Evolutionary conservation across 2,888 invertebrate species (phyloP).

Genomic region (Xestoiulus laeticollis): DNA sequence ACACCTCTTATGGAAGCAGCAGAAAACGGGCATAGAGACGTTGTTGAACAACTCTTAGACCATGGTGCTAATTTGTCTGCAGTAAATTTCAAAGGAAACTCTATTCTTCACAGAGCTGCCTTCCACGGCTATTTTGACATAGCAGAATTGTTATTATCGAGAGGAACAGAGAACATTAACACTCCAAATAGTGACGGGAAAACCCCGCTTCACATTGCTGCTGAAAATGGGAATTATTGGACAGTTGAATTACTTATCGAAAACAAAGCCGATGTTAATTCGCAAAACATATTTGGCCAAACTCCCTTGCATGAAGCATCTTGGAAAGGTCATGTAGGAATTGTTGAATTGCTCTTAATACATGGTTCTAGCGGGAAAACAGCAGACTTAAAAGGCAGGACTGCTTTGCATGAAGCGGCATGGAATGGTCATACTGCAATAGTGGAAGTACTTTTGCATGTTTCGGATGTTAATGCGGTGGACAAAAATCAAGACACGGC

Average conservation of each 20-base stretch:
- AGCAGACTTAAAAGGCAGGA: not conserved
- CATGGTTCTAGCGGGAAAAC: not conserved
- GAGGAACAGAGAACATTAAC: not conserved
- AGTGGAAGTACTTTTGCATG: not conserved
- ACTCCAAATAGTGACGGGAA: not conserved
- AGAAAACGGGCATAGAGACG: not conserved
- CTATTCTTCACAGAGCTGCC: constrained; percentile 23
- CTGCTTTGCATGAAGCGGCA: constrained; percentile 39
- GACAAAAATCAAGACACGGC: constrained; percentile 5
- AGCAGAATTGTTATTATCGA: not conserved
- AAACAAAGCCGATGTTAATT: not conserved
- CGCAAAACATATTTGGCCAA: not conserved
- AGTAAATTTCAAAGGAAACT: not conserved
- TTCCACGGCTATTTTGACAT: not conserved
- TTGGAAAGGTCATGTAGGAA: not conserved
- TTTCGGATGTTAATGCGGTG: not conserved
- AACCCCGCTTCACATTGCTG: not conserved
- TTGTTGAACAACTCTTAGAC: constrained; percentile 8
- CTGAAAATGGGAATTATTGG: not conserved
- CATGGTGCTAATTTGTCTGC: not conserved
- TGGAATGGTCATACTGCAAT: constrained; percentile 13
- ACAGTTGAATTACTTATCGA: constrained; percentile 36
- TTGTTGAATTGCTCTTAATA: not conserved
- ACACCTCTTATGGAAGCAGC: constrained; percentile 2
- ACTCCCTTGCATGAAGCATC: constrained; percentile 47